Percentiles rank a stretch among this genome's conserved stretches.
Evolutionary conservation across 2,113 vertebrate species (phyloP).

Genomic region (Xenopus borealis): DNA sequence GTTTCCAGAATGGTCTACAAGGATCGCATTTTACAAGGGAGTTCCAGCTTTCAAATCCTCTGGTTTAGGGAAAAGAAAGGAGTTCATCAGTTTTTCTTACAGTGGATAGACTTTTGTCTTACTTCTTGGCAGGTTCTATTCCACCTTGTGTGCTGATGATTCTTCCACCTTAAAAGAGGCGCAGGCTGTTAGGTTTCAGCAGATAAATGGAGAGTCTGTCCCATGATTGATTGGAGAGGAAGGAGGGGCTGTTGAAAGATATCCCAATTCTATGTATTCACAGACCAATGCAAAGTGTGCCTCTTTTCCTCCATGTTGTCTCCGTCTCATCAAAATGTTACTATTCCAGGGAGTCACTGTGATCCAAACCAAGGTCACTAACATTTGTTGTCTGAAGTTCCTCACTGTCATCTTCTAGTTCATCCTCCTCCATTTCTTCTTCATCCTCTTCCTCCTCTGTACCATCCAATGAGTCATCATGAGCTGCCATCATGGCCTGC

Average conservation of each 20-base stretch:
- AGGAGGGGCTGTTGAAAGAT: not conserved
- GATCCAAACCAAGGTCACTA: conserved; percentile 83
- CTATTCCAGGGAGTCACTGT: conserved; percentile 90
- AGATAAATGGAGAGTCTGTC: not conserved
- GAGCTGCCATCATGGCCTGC: conserved; percentile 90
- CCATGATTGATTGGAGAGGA: not conserved
- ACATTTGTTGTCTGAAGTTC: conserved; percentile 67
- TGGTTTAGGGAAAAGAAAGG: not conserved
- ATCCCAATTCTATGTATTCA: not conserved
- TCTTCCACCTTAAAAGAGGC: not conserved
- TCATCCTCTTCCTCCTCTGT: conserved; percentile 82
- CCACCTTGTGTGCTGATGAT: conserved; percentile 20
- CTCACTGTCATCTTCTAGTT: conserved; percentile 75
- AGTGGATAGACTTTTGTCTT: not conserved
- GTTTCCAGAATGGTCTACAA: conserved; percentile 4
- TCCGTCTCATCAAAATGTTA: not conserved
- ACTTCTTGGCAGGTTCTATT: not conserved
- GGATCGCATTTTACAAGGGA: conserved; percentile 20
- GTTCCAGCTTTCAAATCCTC: conserved; percentile 3
- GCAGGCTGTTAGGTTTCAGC: conserved; percentile 15
- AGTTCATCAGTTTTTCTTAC: not conserved
- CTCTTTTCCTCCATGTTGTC: not conserved
- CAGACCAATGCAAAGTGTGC: not conserved
- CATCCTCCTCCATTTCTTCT: conserved; percentile 80
- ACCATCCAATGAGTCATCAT: conserved; percentile 91